Evolutionary conservation across 1,140 invertebrate genomes (phyloP).

Genomic region (Rhynchophorus ferrugineus): DNA sequence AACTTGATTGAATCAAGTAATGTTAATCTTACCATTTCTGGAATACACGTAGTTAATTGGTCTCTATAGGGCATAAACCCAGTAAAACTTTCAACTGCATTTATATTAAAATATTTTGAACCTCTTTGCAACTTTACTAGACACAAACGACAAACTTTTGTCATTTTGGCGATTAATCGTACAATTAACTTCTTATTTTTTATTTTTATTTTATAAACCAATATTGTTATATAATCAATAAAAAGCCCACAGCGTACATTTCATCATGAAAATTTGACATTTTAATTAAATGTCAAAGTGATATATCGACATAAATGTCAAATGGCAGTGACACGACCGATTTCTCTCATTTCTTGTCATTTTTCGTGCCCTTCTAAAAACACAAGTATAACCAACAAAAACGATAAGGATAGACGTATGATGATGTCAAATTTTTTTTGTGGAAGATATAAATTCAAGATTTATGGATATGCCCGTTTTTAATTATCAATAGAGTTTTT

Average conservation of each 20-base stretch:
- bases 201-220: neutral
- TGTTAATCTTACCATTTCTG: conserved; percentile 32
- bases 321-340: conserved; percentile 19
- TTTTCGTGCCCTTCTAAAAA: too few relatives aligned
- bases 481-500: too few relatives aligned
- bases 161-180: conserved; percentile 19
- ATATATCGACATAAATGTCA: conserved; percentile 26
- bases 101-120: conserved; percentile 30
- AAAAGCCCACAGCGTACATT: conserved; percentile 10
- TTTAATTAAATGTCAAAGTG: conserved; percentile 27
- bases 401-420: too few relatives aligned
- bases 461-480: too few relatives aligned
- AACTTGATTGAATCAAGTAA: too few relatives aligned
- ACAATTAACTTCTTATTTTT: conserved; percentile 1
- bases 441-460: too few relatives aligned
- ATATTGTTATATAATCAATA: conserved; percentile 21
- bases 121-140: conserved; percentile 23
- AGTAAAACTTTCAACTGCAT: conserved; percentile 28
- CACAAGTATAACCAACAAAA: too few relatives aligned
- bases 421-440: too few relatives aligned
- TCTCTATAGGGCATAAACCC: conserved; percentile 32
- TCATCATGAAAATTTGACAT: conserved; percentile 27
- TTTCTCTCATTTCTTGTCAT: conserved; percentile 18
- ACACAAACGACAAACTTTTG: conserved; percentile 32
- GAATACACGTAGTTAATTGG: conserved; percentile 30